Base-by-base conservation (phyloP, 2,888 invertebrate species). In the Dioctria rufipes region DNA sequence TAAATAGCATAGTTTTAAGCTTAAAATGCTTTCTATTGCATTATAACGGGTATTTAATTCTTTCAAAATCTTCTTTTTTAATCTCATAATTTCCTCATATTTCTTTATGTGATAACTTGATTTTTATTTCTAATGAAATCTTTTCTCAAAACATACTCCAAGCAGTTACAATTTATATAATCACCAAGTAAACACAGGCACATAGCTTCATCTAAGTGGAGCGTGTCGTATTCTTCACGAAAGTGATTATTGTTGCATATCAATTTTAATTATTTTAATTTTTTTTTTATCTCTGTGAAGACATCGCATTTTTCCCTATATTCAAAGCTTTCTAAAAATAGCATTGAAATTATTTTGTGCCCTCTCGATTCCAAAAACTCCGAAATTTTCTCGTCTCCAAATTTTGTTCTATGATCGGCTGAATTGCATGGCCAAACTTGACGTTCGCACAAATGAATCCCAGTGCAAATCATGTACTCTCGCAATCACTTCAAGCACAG, bases 391-490 rank as follows among this genome's bases (percentile, higher is more conserved):
- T n/a, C 9, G 3, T 25, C 43, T 25, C 43, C 13, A 46, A 67
- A 67, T 67, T 65, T 46, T 43, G 46, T 46, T 58, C 42, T 67
- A 67, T 42, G 46, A 25, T 25, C 67, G 5, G 43, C 43, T 67
- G 25, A 67, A 46, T 46, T 46, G 42, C 25, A 67, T 67, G 13
- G 43, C 67, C 67, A 42, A 67, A 46, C 46, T 67, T 67, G 67
- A 67, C 67, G 42, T 58, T 4, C 40, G 43, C 49, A 67, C 25
- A 46, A 65, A 5, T 42, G 67, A 25, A 6, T 5, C 40, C 25
- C 67, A n/a, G 25, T 67, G 67, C 5, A 25, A 67, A 46, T 46
- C 5, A 2, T 5, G 46, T 8, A 67, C 40, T 46, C 49, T 5
- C 25, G 67, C 46, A 46, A 46, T 46, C 46, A 8, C 8, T 46